Conservation (phyloP, 1,140 invertebrate species). For the Brachionus paranguensis region DNA sequence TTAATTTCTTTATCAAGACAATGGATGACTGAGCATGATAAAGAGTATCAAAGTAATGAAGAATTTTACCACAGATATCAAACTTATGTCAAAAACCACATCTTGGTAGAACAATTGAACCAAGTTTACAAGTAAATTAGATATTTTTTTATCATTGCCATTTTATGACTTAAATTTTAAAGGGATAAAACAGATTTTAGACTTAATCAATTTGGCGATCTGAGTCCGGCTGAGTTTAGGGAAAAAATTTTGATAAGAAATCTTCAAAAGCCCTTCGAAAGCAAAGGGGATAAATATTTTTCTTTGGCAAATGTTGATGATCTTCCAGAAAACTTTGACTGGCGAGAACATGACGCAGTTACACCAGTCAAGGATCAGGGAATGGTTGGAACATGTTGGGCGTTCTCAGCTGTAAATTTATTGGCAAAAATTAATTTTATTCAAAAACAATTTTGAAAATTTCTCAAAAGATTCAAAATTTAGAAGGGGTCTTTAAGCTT, state of each 20-base stretch:
- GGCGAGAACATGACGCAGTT: conserved; percentile 38
- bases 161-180: neutral
- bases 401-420: conserved; percentile 24
- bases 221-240: conserved; percentile 42
- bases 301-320: neutral
- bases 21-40: neutral
- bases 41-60: neutral
- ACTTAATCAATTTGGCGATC: conserved; percentile 49
- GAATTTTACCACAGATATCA: neutral
- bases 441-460: neutral
- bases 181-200: conserved; percentile 42
- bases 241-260: conserved; percentile 16
- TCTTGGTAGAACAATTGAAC: conserved; percentile 7
- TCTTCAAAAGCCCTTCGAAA: neutral
- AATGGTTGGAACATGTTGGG: conserved; percentile 39
- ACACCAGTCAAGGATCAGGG: conserved; percentile 41
- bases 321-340: conserved; percentile 36
- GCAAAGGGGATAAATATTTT: neutral
- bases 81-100: conserved; percentile 1
- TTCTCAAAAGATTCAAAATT: conserved; percentile 45
- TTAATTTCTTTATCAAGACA: neutral
- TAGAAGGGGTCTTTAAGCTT: conserved; percentile 48
- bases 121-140: neutral
- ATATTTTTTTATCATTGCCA: neutral
- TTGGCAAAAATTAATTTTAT: neutral